phyloP scores from a whole-genome alignment of 64 coral and sea anemone genomes.

The Anthopleura sola region DNA sequence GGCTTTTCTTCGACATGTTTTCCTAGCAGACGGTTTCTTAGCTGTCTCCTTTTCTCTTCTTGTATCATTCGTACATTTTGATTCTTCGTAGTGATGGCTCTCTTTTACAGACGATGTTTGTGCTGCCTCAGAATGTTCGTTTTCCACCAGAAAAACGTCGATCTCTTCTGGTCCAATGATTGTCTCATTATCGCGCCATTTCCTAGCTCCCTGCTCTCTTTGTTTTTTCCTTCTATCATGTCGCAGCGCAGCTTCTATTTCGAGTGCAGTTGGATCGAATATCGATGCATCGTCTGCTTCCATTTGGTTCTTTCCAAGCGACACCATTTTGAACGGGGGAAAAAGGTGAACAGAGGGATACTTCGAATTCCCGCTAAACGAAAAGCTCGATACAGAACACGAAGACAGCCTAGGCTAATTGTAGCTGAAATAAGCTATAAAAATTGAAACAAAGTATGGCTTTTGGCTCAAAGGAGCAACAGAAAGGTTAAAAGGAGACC shows the following conservation, averaged over 20 bases:
- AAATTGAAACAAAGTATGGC: too few relatives aligned
- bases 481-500: too few relatives aligned
- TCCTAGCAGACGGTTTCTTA: too few relatives aligned
- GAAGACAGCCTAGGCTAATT: too few relatives aligned
- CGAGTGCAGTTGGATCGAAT: neutral
- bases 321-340: neutral
- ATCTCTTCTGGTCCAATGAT: neutral
- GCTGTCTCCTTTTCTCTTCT: neutral
- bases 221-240: neutral
- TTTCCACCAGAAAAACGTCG: neutral
- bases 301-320: neutral
- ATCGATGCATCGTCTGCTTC: neutral
- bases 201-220: neutral
- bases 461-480: too few relatives aligned
- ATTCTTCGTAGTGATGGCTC: neutral
- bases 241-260: neutral
- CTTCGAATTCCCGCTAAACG: too few relatives aligned
- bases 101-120: neutral
- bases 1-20: too few relatives aligned
- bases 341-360: too few relatives aligned
- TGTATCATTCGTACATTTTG: neutral
- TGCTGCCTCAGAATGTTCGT: neutral
- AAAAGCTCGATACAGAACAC: too few relatives aligned
- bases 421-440: too few relatives aligned
- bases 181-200: neutral